Evolutionary conservation across 2,888 invertebrate genomes (phyloP).

Genomic region (Choreutis nemorana): DNA sequence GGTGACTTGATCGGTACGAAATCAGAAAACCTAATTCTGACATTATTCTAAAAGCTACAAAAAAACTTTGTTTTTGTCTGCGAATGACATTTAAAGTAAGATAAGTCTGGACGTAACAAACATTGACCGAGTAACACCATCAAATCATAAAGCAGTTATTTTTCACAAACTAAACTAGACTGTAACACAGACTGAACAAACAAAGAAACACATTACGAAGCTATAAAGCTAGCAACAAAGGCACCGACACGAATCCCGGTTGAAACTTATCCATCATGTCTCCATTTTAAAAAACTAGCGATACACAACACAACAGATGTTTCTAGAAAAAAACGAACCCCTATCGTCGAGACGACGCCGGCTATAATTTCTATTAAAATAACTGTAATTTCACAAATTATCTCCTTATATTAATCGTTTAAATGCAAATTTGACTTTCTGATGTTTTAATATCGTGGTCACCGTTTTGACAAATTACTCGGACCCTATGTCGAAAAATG

Average conservation of each 20-base stretch:
- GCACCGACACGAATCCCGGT: constrained; percentile 59
- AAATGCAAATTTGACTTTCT: constrained; percentile 55
- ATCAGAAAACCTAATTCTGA: no score
- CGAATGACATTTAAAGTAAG: no score
- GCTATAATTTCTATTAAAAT: constrained; percentile 52
- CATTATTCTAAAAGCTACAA: no score
- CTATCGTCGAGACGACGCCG: constrained; percentile 35
- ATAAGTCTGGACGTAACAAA: no score
- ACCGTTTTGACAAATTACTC: constrained; percentile 41
- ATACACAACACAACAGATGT: constrained; percentile 59
- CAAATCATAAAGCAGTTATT: constrained; percentile 16
- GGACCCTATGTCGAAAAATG: constrained; percentile 25
- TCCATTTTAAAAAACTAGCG: constrained; percentile 62
- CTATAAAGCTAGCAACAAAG: constrained; percentile 62
- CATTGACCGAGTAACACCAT: no score
- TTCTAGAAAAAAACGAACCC: constrained; percentile 54
- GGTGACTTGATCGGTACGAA: no score
- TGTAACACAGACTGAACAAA: constrained; percentile 57
- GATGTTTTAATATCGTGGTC: constrained; percentile 42
- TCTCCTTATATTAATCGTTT: constrained; percentile 45
- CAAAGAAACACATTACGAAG: constrained; percentile 64
- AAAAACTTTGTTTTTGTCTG: no score
- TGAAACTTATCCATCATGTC: constrained; percentile 67
- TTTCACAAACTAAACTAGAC: constrained; percentile 38
- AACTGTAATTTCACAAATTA: constrained; percentile 52